Evolutionary conservation across 2,797 vertebrate species (phyloP).

Genomic region (Mus minutoides): DNA sequence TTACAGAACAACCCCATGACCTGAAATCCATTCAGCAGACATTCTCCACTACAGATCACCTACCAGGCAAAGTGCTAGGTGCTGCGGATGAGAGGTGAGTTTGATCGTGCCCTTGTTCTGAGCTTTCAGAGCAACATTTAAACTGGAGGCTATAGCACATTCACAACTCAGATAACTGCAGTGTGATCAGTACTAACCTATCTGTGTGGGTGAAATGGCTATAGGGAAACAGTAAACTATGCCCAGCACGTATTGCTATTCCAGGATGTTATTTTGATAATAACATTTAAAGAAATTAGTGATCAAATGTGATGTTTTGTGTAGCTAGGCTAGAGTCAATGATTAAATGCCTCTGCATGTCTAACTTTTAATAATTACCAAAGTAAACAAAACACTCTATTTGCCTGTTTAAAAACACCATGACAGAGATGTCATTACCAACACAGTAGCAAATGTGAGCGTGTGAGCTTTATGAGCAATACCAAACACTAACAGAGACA

Average conservation of each 20-base stretch:
- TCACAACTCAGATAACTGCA: slow-evolving; percentile 6
- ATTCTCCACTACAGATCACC: background rate
- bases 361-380: slow-evolving; percentile 47
- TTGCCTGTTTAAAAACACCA: slow-evolving; percentile 9
- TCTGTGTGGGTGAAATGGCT: background rate
- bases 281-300: slow-evolving; percentile 33
- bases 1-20: background rate
- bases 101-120: background rate
- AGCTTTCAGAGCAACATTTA: background rate
- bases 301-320: background rate
- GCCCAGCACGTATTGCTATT: background rate
- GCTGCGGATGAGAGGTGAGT: background rate
- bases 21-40: slow-evolving; percentile 21
- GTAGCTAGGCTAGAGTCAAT: background rate
- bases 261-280: slow-evolving; percentile 17
- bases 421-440: too few species aligned
- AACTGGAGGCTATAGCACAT: background rate
- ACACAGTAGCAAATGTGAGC: background rate
- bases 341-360: background rate
- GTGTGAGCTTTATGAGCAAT: slow-evolving; percentile 19
- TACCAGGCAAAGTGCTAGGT: background rate
- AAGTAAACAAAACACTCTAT: background rate
- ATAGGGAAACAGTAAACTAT: background rate
- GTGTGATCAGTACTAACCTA: background rate
- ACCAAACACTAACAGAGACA: slow-evolving; percentile 30